Base-by-base conservation (phyloP, 2,113 vertebrate species). In the Ariopsis seemanni region DNA sequence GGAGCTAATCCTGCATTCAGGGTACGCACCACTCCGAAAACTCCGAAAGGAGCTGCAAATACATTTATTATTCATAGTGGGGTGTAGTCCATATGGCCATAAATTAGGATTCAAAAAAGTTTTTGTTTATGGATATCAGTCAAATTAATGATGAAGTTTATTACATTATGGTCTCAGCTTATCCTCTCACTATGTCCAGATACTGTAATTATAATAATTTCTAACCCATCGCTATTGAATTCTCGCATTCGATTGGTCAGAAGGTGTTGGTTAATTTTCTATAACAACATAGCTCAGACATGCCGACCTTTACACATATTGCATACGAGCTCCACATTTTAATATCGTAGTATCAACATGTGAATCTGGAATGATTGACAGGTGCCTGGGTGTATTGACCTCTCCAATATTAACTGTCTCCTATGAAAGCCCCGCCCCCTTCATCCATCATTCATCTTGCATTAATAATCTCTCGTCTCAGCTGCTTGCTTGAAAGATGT, bases 1-100 rank as follows among this genome's bases (percentile, higher is more conserved):
- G 97, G 97, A 93, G 98, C 98, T 78, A 99, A 99, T 93, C 97
- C 98, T 34, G 96, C 97, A 42, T 99, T 99, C 92, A 96, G 95
- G 96, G 98, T 99, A 95, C 95, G 95, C 27, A 17, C 12, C 17
- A 20, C 50, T 55, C 25, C 79, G 62, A 60, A 82, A 42, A 22
- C 53, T 58, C 14, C 1, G 5, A 62, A 62, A 18, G 5, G 5
- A 62, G 10, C 9, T 42, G 17, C 1, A 22, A 81, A 62, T 14
- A 48, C 57, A 82, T 82, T 62, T 48, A 48, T 25, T 62, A 62
- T 42, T 62, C 18, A 82, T 62, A 15, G 15, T 10, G 12, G 27
- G 78, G 57, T 79, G 57, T 14, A 0, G 15, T 57, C n/a, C 27
- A 27, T 8, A 27, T 78, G 25, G 27, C 55, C 25, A 27, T 55